Conservation (phyloP, 2,797 vertebrate species). For the Coregonus ussuriensis region DNA sequence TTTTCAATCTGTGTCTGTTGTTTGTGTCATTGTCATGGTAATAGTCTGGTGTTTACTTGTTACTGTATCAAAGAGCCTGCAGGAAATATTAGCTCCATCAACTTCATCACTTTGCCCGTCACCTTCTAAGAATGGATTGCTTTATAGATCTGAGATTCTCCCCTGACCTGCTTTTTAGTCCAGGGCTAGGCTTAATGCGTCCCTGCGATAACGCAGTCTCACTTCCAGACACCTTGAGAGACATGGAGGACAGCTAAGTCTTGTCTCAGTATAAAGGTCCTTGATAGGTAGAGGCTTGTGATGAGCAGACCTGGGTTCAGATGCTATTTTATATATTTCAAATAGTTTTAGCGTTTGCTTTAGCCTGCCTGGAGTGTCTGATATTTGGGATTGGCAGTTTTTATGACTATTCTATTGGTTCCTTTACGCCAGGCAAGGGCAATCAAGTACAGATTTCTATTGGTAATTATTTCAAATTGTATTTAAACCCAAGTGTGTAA, state of each 20-base stretch:
- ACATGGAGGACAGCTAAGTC: slow-evolving; percentile 31
- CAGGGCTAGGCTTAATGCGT: slow-evolving; percentile 1
- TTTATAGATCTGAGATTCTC: no score
- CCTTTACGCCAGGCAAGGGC: no score
- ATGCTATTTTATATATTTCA: no score
- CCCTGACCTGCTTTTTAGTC: no score
- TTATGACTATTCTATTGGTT: no score
- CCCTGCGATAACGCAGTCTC: slow-evolving; percentile 42
- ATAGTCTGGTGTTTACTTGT: not conserved
- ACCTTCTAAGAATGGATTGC: no score
- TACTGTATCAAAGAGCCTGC: not conserved
- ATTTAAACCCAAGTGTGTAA: not conserved
- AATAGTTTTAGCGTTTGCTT: no score
- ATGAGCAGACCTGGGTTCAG: not conserved
- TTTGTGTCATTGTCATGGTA: not conserved
- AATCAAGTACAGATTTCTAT: no score
- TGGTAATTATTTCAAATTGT: no score
- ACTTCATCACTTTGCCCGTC: no score
- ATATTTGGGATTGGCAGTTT: no score
- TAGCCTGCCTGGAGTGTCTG: no score
- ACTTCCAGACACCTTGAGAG: slow-evolving; percentile 38
- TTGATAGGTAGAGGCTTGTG: slow-evolving; percentile 23
- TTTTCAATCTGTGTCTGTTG: not conserved
- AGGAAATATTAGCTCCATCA: not conserved
- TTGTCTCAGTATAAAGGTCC: slow-evolving; percentile 32